Evolutionary conservation across 2,113 vertebrate species (phyloP), one percentile per base, ranked within the genome.

Genomic region (Rhabdomys dilectus): DNA sequence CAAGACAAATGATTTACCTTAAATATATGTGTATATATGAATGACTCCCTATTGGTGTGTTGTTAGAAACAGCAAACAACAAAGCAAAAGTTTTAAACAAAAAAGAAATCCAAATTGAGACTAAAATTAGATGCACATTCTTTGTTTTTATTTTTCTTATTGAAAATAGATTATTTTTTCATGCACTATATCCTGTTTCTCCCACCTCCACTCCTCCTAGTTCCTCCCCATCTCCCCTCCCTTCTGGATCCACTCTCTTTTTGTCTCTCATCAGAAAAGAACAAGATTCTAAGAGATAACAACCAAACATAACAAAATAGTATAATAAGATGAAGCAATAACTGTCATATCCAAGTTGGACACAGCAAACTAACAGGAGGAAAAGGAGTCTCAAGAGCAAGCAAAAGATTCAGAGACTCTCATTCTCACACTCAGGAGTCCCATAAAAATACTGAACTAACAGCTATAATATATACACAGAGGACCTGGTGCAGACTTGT

Each of bases 111-210:
- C 29, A 92, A 80, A 70, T 85, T 95, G 22, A 88, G 88, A 36
- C 39, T 75, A 92, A 96, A 96, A 95, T 90, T 39, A 84, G 48
- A 85, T 81, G 53, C 11, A 42, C 4, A 95, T 91, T 85, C 92
- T 39, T 73, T 3, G 2, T 62, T 39, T 62, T 42, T 84, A 62
- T 39, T 62, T 24, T 58, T 84, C 24, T 62, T 29, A 42, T 42
- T 84, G n/a, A 62, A 62, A 42, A 29, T 8, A 42, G 22, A 84
- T 42, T 29, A 7, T 42, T 62, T 62, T 42, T 62, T 62, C 56
- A 39, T 60, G 60, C 8, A 81, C 13, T 62, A 84, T 60, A 42
- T 17, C 21, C 34, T 42, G n/a, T 42, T 84, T 42, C 5, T 26
- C n/a, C 22, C 15, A n/a, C 36, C 56, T 82, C 58, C 58, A 42